Base-by-base conservation (phyloP, 92 coral and sea anemone species). In the Scolanthus callimorphus region DNA sequence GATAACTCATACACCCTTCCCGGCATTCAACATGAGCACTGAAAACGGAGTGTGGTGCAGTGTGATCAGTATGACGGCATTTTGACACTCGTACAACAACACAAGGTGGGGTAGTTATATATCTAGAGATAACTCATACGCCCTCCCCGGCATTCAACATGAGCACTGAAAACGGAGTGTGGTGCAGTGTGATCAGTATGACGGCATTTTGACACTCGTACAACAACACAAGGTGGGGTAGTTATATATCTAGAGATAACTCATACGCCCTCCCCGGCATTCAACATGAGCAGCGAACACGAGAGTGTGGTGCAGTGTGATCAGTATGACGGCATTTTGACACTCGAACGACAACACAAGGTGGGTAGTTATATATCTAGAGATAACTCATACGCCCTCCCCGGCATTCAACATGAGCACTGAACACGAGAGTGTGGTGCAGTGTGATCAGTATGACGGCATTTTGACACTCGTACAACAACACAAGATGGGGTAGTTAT, bases 151-250 rank as follows among this genome's bases (percentile, higher is more conserved):
- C n/a, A n/a, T n/a, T n/a, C n/a, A n/a, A n/a, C n/a, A n/a, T n/a
- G n/a, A n/a, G n/a, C n/a, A n/a, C 23, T 19, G 11, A 91, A 31
- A 56, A 65, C 39, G 62, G 29, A 67, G 73, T 46, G 80, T 78
- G 21, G 71, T 86, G 2, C 89, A 77, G 49, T 86, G 95, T 67
- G 89, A 86, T 55, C 92, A 79, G 70, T 88, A 88, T 55, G 77
- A 67, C 59, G 97, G 97, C 0, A 91, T 91, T 37, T 73, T 87
- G 27, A 75, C 88, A 13, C 81, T 91, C 48, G 86, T 84, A 2
- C 95, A 88, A 58, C 97, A 91, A 61, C 95, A 88, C 49, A 89
- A 91, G 91, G 97, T 34, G n/a, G n/a, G n/a, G n/a, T n/a, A n/a
- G n/a, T n/a, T n/a, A n/a, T n/a, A n/a, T n/a, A n/a, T n/a, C n/a